phyloP scores from a whole-genome alignment of 2,797 vertebrate species.

The Enteromius unitaeniatus region DNA sequence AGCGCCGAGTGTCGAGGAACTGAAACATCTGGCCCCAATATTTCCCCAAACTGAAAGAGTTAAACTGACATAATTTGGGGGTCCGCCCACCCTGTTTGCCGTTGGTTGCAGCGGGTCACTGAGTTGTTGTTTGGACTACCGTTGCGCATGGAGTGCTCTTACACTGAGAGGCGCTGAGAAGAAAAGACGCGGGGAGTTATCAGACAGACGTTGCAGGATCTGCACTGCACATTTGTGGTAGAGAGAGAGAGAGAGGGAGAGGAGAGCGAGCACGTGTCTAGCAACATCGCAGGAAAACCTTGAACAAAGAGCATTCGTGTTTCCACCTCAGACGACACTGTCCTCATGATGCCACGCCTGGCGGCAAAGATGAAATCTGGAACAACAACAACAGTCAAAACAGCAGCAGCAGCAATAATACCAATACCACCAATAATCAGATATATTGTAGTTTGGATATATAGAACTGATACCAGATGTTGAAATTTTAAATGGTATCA shows the following conservation, averaged over 20 bases:
- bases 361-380: conserved; percentile 66
- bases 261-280: conserved; percentile 62
- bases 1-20: neutral
- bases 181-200: conserved; percentile 74
- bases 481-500: neutral
- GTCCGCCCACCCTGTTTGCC: conserved; percentile 74
- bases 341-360: conserved; percentile 77
- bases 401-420: conserved; percentile 60
- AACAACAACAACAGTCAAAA: conserved; percentile 34
- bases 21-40: conserved; percentile 37
- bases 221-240: conserved; percentile 67
- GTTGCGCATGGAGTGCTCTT: conserved; percentile 75
- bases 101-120: conserved; percentile 78
- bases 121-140: conserved; percentile 74
- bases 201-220: conserved; percentile 77
- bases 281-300: conserved; percentile 63
- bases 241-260: conserved; percentile 14
- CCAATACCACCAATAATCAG: neutral
- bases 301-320: conserved; percentile 77
- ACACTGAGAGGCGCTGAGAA: conserved; percentile 47
- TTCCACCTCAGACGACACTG: conserved; percentile 71
- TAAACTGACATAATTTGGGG: conserved; percentile 65
- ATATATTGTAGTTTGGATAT: neutral
- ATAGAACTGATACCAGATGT: neutral
- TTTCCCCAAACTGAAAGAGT: conserved; percentile 61